Evolutionary conservation across 2,797 vertebrate species (phyloP).

Genomic region (Chaetodon trifasciatus): DNA sequence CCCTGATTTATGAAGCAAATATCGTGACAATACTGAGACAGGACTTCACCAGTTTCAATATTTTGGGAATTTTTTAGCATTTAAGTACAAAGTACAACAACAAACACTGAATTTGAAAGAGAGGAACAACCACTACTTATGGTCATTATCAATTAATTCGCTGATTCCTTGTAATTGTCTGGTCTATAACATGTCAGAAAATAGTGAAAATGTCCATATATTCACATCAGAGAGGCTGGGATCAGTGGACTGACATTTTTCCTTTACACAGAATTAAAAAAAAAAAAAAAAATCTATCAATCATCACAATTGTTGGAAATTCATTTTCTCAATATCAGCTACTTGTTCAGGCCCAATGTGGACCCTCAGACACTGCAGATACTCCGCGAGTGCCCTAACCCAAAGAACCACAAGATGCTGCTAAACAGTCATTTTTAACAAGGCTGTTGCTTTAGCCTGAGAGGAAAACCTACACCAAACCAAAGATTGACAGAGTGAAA

Average conservation of each 20-base stretch:
- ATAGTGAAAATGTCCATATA: neutral
- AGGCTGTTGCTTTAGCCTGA: neutral
- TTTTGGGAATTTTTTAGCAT: neutral
- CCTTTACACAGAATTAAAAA: too few relatives aligned
- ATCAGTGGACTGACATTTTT: too few relatives aligned
- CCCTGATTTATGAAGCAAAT: neutral
- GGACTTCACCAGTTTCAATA: neutral
- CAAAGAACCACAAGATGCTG: slow-evolving; percentile 57
- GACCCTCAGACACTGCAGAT: neutral
- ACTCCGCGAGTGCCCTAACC: neutral
- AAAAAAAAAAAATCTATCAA: too few relatives aligned
- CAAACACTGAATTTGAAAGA: neutral
- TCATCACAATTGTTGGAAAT: neutral
- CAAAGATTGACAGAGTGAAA: neutral
- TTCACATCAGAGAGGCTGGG: too few relatives aligned
- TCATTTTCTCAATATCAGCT: neutral
- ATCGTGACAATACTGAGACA: neutral
- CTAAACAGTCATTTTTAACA: slow-evolving; percentile 19
- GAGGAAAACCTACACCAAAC: neutral
- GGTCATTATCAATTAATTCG: neutral
- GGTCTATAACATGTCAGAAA: neutral
- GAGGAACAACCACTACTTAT: neutral
- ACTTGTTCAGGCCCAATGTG: neutral
- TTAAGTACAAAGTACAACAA: neutral
- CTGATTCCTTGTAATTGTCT: neutral